A percentile compares a stretch with the other conserved stretches of the same genome.
Conservation (phyloP, 2,797 vertebrate species). For the Pagetopsis macropterus region DNA sequence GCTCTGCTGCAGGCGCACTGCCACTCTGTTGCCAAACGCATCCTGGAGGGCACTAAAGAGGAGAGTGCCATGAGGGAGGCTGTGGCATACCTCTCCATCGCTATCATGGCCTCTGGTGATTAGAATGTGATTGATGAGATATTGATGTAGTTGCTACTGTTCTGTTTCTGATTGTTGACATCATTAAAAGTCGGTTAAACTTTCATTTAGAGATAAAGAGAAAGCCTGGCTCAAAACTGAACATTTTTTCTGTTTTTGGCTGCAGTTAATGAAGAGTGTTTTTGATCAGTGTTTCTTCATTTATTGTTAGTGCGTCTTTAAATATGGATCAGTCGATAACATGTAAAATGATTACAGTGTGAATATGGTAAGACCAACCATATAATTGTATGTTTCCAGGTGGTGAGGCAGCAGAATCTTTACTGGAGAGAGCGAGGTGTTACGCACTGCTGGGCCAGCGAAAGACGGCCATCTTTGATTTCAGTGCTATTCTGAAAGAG, state of each 20-base stretch:
- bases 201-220: conserved; percentile 6
- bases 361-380: background rate
- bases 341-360: background rate
- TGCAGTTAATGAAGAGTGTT: background rate
- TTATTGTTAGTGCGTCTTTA: background rate
- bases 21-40: conserved; percentile 83
- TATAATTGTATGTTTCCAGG: conserved; percentile 75
- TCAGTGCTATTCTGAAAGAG: conserved; percentile 87
- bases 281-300: background rate
- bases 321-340: background rate
- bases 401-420: conserved; percentile 83
- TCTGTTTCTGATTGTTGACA: background rate
- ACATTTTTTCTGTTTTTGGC: conserved; percentile 11
- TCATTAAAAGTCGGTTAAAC: background rate
- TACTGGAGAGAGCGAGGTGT: conserved; percentile 90
- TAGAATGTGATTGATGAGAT: conserved; percentile 13
- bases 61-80: conserved; percentile 85
- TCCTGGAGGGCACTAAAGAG: conserved; percentile 78
- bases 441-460: conserved; percentile 90
- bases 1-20: conserved; percentile 87
- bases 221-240: background rate
- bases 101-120: conserved; percentile 92
- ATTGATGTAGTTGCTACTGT: conserved; percentile 15
- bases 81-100: conserved; percentile 91
- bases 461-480: conserved; percentile 95